Base-by-base conservation (phyloP, 2,888 invertebrate genomes). In the Drosophila peninsularis region DNA sequence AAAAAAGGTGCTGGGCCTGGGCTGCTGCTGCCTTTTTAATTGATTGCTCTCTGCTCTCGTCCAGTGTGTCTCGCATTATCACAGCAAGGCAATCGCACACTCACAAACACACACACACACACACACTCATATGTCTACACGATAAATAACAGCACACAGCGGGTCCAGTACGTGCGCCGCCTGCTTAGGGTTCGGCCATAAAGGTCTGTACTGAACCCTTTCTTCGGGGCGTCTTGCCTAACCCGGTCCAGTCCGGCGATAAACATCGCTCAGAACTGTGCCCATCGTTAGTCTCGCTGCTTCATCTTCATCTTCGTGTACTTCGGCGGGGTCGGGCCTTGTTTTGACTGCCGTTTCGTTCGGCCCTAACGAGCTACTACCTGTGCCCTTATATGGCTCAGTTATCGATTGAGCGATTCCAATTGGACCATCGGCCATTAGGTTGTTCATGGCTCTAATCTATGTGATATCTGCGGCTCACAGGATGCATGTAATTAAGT, bases 401-500 rank as follows among this genome's bases (percentile, higher is more conserved):
- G 47, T 34, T 71, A 88, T 88, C 86, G 88, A 83, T 88, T 75
- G 78, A 82, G 77, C 78, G 83, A 88, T 86, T 68, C 52, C 68
- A 61, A 88, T 85, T 86, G 67, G 61, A 32, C 56, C 54, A 53
- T 39, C 64, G 68, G 65, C 64, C 80, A 78, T 36, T 66, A 64
- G 45, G 36, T 55, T 65, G 52, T 41, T 39, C 39, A 67, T 14
- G 61, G 55, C 67, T 13, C 41, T 17, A 37, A 45, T 58, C 60
- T 36, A 32, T 13, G 17, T 21, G 34, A 36, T 50, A 71, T 74
- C 71, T 75, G 53, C 64, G 45, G 44, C 65, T 65, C 36, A 27
- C 66, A 82, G 83, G 88, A 88, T 80, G 83, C 69, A 53, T 62
- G 61, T 82, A 88, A 88, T 83, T 88, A 88, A 80, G 75, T 88